Percentiles rank a stretch among this genome's conserved stretches.
Conservation (phyloP, 1,140 invertebrate genomes). For the Ericerus pela region DNA sequence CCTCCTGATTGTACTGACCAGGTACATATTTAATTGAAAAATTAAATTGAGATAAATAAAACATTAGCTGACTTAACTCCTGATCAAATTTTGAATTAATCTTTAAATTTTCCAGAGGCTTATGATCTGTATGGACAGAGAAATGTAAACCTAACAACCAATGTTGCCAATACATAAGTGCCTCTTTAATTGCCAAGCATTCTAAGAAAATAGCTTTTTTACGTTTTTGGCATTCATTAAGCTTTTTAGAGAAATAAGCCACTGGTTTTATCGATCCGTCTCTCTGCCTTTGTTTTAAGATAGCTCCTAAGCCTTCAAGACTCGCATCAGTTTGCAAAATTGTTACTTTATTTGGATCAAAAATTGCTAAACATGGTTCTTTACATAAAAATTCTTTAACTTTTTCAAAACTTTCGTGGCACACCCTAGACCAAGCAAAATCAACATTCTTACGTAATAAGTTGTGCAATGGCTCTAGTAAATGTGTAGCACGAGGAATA, state of each 20-base stretch:
- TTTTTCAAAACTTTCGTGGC: constrained; percentile 26
- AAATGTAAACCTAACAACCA: constrained; percentile 30
- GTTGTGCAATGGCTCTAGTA: constrained; percentile 26
- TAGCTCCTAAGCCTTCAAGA: too few relatives aligned
- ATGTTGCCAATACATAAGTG: constrained; percentile 30
- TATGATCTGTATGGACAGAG: constrained; percentile 30
- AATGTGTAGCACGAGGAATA: constrained; percentile 26
- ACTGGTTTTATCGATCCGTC: too few relatives aligned
- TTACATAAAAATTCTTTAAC: constrained; percentile 29
- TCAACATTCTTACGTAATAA: constrained; percentile 26
- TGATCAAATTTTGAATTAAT: constrained; percentile 30
- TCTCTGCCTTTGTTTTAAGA: too few relatives aligned
- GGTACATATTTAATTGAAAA: constrained; percentile 21
- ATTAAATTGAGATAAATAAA: too few relatives aligned
- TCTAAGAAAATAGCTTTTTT: too few relatives aligned
- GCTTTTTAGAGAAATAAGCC: constrained; percentile 22
- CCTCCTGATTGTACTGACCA: constrained; percentile 21
- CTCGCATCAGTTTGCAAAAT: too few relatives aligned
- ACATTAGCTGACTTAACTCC: constrained; percentile 29
- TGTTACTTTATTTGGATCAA: constrained; percentile 25
- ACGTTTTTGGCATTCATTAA: constrained; percentile 27
- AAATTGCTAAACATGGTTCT: constrained; percentile 27
- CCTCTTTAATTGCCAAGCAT: constrained; percentile 31
- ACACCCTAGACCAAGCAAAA: constrained; percentile 26
- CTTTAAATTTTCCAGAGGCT: constrained; percentile 30